Evolutionary conservation across 1,140 invertebrate species (phyloP), one percentile per base, ranked within the genome.

Genomic region (Streblospio benedicti): DNA sequence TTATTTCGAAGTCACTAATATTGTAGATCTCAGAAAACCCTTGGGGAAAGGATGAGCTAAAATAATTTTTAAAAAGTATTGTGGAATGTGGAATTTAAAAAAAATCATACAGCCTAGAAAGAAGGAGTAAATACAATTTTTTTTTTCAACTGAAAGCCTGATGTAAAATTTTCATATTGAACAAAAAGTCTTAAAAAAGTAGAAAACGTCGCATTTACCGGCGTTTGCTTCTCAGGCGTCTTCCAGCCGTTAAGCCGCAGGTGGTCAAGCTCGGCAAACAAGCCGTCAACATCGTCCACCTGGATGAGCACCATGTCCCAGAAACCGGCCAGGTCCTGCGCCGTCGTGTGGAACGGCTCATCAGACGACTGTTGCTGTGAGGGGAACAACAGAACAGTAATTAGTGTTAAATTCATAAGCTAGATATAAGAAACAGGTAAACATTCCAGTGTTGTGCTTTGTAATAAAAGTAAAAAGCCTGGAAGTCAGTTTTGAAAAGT

Each of bases 271-370:
- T 91, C 87, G 5, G 84, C 78, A 74, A 91, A 93, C 58, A 89
- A 79, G 5, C 84, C 81, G 71, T 91, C 83, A 18, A 92, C 82
- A 76, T 90, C 86, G 32, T 86, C 84, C 5, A 93, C 85, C 78
- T 96, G 93, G 45, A 96, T 82, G 74, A 86, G 85, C 5, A 97
- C 90, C 90, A 97, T 93, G 76, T 96, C 93, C 93, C 93, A 97
- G 78, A 96, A 96, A 18, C 93, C 93, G 67, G 88, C 89, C 55
- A 96, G 80, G 76, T 97, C 93, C 67, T 89, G 86, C 67, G 83
- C 80, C 3, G 90, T 93, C 2, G 91, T 93, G 35, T 88, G 87
- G 74, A 92, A 93, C 61, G 85, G 85, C 71, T 92, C 90, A 51
- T 85, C 85, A 47, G 81, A 82, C 16, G 83, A 77, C 71, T 87